Evolutionary conservation across 2,888 invertebrate genomes (phyloP).

Genomic region (Calameuta pallipes): DNA sequence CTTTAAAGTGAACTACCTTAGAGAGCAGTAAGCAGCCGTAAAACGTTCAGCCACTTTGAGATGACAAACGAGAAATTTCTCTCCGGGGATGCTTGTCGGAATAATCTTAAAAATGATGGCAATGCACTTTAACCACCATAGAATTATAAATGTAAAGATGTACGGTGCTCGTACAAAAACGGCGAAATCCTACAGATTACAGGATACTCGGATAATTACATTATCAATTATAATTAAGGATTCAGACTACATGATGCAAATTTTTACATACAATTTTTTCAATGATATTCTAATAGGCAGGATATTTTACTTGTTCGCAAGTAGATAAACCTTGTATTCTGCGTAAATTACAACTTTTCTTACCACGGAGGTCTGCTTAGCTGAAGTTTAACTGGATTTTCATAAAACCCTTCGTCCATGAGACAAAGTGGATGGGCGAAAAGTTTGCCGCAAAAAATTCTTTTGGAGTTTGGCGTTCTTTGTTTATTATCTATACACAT

Average conservation of each 20-base stretch:
- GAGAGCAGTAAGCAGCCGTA: too few species aligned
- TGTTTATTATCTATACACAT: background rate
- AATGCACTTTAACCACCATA: too few species aligned
- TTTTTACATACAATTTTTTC: background rate
- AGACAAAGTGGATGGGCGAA: background rate
- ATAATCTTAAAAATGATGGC: too few species aligned
- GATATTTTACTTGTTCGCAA: background rate
- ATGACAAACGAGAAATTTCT: too few species aligned
- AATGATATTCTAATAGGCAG: background rate
- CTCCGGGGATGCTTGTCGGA: too few species aligned
- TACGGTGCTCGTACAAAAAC: too few species aligned
- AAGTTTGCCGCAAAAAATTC: background rate
- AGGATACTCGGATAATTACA: background rate
- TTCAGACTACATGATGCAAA: background rate
- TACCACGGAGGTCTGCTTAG: background rate
- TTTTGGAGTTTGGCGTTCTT: background rate
- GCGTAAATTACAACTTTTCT: slow-evolving; percentile 2
- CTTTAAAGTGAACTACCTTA: background rate
- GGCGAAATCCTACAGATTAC: too few species aligned
- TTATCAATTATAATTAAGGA: background rate
- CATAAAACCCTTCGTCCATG: background rate
- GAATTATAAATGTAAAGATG: too few species aligned
- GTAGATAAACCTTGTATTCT: background rate
- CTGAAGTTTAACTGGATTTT: slow-evolving; percentile 10
- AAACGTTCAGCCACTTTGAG: too few species aligned